These are phyloP conservation scores for Drosophila aldrichi DNA, from an alignment of 2,888 invertebrate species.

Conservation along the genomic window DNA sequence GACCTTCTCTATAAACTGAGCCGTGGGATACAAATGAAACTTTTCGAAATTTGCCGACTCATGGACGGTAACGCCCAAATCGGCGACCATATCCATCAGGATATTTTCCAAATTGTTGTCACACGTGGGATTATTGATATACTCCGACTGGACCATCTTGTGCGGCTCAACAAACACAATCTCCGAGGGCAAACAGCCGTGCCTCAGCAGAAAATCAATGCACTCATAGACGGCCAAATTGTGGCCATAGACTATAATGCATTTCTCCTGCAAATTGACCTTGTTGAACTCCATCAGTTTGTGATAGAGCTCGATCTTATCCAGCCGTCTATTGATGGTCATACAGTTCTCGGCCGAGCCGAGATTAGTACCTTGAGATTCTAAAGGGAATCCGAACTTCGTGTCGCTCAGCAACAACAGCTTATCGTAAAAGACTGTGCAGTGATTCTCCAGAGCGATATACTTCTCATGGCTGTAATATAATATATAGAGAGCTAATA, in stretches of 20 bases:
- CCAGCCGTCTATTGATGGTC: constrained; percentile 71
- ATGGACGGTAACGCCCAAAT: constrained; percentile 64
- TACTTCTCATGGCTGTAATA: too few species aligned
- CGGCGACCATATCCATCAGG: constrained; percentile 57
- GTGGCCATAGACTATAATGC: constrained; percentile 73
- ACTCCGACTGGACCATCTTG: constrained; percentile 5
- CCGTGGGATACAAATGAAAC: constrained; percentile 19
- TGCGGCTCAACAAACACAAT: constrained; percentile 67
- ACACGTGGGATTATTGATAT: constrained; percentile 51
- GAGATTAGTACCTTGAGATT: too few species aligned
- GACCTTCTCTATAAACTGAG: constrained; percentile 52
- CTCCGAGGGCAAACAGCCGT: constrained; percentile 44
- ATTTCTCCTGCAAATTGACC: background rate
- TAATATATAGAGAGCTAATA: too few species aligned
- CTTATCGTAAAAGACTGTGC: constrained; percentile 70
- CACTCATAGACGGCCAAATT: constrained; percentile 70
- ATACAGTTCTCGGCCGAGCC: too few species aligned
- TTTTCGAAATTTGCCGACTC: constrained; percentile 36
- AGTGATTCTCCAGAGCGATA: constrained; percentile 59
- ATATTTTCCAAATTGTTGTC: constrained; percentile 67
- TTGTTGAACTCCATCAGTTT: constrained; percentile 58
- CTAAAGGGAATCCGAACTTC: constrained; percentile 40
- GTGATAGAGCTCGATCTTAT: constrained; percentile 77
- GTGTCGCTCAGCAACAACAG: constrained; percentile 65
- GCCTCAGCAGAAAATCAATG: constrained; percentile 70